Conservation (phyloP, 2,797 vertebrate species). For the Xiphorhynchus erythropygius region DNA sequence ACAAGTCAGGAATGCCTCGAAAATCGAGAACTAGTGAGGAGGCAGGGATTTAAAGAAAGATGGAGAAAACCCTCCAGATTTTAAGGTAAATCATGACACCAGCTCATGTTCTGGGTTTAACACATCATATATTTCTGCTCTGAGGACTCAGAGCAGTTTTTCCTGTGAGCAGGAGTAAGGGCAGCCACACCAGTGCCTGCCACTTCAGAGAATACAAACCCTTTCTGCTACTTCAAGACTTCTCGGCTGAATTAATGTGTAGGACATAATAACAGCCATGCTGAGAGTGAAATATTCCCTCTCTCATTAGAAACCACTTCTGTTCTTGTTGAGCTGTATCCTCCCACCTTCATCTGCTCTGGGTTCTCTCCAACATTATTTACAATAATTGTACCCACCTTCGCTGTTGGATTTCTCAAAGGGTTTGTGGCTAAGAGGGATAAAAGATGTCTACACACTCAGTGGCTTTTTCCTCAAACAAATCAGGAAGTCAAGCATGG, state of each 20-base stretch:
- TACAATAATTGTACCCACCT: slow-evolving; percentile 62
- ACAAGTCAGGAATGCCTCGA: not conserved
- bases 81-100: not conserved
- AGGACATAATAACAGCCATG: slow-evolving; percentile 54
- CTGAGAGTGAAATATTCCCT: slow-evolving; percentile 56
- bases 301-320: slow-evolving; percentile 66
- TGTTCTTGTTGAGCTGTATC: slow-evolving; percentile 60
- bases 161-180: not conserved
- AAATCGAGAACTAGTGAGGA: not conserved
- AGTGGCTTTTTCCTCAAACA: slow-evolving; percentile 55
- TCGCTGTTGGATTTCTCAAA: slow-evolving; percentile 50
- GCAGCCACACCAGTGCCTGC: not conserved
- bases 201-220: not conserved
- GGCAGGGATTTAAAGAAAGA: not conserved
- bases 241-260: slow-evolving; percentile 35
- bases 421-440: slow-evolving; percentile 50
- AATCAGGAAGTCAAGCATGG: slow-evolving; percentile 58
- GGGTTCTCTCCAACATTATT: slow-evolving; percentile 50
- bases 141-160: not conserved
- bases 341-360: slow-evolving; percentile 47
- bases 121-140: not conserved
- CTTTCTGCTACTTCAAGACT: slow-evolving; percentile 31
- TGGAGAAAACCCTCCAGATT: not conserved
- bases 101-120: not conserved
- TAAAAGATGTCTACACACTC: slow-evolving; percentile 43